Evolutionary conservation across 2,888 invertebrate species (phyloP).

Genomic region (Pandemis heparana): DNA sequence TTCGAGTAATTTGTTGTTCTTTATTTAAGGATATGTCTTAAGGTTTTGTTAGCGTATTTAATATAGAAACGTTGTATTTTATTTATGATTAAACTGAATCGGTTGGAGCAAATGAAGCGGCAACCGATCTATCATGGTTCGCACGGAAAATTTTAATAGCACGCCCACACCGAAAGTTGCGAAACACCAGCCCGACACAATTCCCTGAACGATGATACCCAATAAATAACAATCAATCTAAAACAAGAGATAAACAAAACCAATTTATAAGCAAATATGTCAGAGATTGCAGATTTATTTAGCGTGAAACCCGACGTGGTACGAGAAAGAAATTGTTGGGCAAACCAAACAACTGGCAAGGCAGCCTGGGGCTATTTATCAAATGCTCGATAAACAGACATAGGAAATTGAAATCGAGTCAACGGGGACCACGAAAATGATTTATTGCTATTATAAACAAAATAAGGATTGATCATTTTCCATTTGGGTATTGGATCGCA

Average conservation of each 20-base stretch:
- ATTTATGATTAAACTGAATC: not conserved
- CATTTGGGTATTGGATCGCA: constrained; percentile 76
- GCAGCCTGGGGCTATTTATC: constrained; percentile 78
- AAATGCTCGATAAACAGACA: constrained; percentile 81
- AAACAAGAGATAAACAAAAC: constrained; percentile 70
- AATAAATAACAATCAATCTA: constrained; percentile 75
- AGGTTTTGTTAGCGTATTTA: not conserved
- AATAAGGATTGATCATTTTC: constrained; percentile 81
- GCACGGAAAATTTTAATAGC: not conserved
- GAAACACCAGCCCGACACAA: constrained; percentile 36
- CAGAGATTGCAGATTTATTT: constrained; percentile 78
- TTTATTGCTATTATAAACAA: constrained; percentile 83
- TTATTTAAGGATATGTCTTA: not conserved
- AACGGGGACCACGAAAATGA: constrained; percentile 77
- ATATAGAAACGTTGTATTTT: not conserved
- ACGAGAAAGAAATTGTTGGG: constrained; percentile 66
- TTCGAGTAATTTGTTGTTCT: not conserved
- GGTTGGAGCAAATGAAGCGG: not conserved
- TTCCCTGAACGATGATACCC: constrained; percentile 59
- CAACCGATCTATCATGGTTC: constrained; percentile 6
- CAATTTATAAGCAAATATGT: constrained; percentile 76
- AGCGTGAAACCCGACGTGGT: constrained; percentile 73
- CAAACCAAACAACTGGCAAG: constrained; percentile 71
- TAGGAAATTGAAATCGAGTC: constrained; percentile 84
- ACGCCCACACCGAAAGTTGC: constrained; percentile 21